Evolutionary conservation across 2,113 vertebrate genomes (phyloP), one percentile per base, ranked within the genome.

Genomic region (Sprattus sprattus): DNA sequence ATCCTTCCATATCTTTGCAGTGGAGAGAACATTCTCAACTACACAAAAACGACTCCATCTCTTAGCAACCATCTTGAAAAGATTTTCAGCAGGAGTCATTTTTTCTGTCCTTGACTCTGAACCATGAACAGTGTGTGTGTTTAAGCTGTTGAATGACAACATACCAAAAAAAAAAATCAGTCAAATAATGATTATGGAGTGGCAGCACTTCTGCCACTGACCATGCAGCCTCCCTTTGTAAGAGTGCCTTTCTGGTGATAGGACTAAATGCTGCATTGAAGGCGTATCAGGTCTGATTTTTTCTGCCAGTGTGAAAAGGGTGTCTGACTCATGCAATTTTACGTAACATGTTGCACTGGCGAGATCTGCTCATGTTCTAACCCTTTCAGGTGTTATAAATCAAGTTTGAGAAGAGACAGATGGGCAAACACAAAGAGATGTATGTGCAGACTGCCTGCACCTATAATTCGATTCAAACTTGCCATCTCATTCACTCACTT

Each of bases 101-200:
- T 75, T 75, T 75, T 75, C 67, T 39, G 67, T 75, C 67, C 67
- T 75, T 75, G 67, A 75, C 67, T 39, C 39, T 75, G 67, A 16
- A 75, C 67, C 67, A 32, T 2, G 25, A 75, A 32, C 25, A 32
- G 54, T 57, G 54, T 20, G 18, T 39, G 2, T 75, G 15, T 39
- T 13, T 75, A 2, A 39, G 28, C 28, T 75, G 16, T 75, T 32
- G 67, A 75, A 39, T 75, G 67, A 32, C 67, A 75, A 32, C 28
- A 75, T 32, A 9, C 32, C 11, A 25, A 32, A 75, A 39, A 10
- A 28, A 28, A 7, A 67, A 67, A 25, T 67, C 64, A 28, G 64
- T 67, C 67, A 75, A 39, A 75, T 32, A 28, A 75, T 39, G 28
- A 75, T 75, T 75, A 39, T 16, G 39, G 28, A 39, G 67, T 32